Base-by-base conservation (phyloP, 64 coral and sea anemone species). In the Dendrophyllia cribrosa region DNA sequence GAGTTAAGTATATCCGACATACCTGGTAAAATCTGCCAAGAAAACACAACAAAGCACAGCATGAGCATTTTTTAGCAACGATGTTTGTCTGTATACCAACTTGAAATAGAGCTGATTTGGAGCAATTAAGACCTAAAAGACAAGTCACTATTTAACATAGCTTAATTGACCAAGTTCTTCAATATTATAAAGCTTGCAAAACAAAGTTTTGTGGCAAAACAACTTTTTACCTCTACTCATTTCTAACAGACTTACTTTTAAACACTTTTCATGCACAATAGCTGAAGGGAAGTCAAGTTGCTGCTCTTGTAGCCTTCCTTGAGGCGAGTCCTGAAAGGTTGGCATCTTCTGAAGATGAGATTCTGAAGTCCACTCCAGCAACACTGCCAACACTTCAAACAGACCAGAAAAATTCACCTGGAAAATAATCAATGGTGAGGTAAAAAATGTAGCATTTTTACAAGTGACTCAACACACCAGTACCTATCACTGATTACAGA, bases 281-380 rank as follows among this genome's bases (percentile, higher is more conserved):
- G 95, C 88, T 1, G 95, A 97, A 2, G 91, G 87, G 50, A 97
- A 94, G 78, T 97, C 95, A 9, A 97, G 51, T 34, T 70, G 75
- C 43, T 97, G 95, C 70, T 97, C 92, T 51, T 94, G 87, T 22
- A 91, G 76, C 11, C 66, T 62, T 66, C 88, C 92, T 52, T 97
- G 92, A 66, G 62, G 73, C 15, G 92, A 93, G 75, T 94, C 87
- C 43, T 94, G 91, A 44, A 97, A 94, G 34, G 91, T 91, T 14
- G 95, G 95, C 72, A 85, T 88, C 46, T 82, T 93, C 24, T 90
- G 91, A 3, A 97, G 88, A 72, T 97, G 95, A 45, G 92, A 74
- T 19, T 97, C 95, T 3, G 95, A 92, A 23, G 90, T 97, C 95
- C 95, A 97, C 58, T 97, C 95, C 25, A 97, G 58, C 25, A 97